Evolutionary conservation across 2,113 vertebrate species (phyloP).

Genomic region (Paracanthobrama guichenoti): DNA sequence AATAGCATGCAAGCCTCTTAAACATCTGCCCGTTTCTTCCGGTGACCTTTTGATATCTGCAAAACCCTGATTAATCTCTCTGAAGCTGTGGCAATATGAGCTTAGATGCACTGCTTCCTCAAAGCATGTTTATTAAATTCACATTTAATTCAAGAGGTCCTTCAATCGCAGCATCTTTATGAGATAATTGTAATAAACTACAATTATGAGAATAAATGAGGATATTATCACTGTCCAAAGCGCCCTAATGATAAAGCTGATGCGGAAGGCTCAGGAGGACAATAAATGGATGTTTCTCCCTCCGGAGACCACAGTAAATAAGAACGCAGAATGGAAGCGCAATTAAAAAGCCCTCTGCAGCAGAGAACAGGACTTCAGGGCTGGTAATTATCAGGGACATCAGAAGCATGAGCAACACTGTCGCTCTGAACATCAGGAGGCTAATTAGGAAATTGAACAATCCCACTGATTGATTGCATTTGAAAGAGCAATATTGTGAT

Average conservation of each 20-base stretch:
- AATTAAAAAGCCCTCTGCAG: conserved; percentile 54
- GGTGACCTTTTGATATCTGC: conserved; percentile 25
- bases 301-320: conserved; percentile 56
- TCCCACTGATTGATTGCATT: conserved; percentile 55
- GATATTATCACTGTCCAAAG: conserved; percentile 54
- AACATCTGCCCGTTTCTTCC: conserved; percentile 9
- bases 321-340: conserved; percentile 51
- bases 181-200: conserved; percentile 57
- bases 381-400: conserved; percentile 60
- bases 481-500: conserved; percentile 53
- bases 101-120: conserved; percentile 7
- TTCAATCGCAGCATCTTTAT: conserved; percentile 32
- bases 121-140: conserved; percentile 40
- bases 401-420: conserved; percentile 34
- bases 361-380: conserved; percentile 57
- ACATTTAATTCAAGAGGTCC: conserved; percentile 49
- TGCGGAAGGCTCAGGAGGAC: conserved; percentile 32
- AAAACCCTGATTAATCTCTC: conserved; percentile 10
- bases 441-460: conserved; percentile 59
- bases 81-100: conserved; percentile 1
- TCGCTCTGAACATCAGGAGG: conserved; percentile 55
- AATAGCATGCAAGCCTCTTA: neutral
- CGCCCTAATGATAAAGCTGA: conserved; percentile 41
- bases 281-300: conserved; percentile 50
- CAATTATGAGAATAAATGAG: conserved; percentile 59